phyloP scores from a whole-genome alignment of 2,888 invertebrate genomes.

The Xanthostigma xanthostigma region DNA sequence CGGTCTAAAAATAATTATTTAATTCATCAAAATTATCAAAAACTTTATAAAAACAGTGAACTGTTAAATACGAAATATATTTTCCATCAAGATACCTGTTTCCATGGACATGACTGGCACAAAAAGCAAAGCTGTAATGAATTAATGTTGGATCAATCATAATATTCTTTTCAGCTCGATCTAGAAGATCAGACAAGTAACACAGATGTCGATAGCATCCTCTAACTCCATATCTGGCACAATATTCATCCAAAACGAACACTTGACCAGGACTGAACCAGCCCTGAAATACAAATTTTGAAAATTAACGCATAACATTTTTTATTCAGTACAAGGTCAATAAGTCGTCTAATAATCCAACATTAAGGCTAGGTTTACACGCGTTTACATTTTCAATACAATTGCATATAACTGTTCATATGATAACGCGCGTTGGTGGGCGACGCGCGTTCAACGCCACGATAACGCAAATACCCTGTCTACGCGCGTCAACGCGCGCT shows the following conservation, averaged over 20 bases:
- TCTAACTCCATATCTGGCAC: conserved; percentile 92
- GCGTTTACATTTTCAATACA: no score
- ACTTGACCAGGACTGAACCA: conserved; percentile 99
- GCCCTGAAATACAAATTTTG: conserved; percentile 46
- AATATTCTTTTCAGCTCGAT: conserved; percentile 78
- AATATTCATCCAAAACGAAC: conserved; percentile 95
- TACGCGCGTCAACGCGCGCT: no score
- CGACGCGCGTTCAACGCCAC: no score
- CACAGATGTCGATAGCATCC: conserved; percentile 94
- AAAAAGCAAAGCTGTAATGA: conserved; percentile 98
- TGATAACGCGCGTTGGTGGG: no score
- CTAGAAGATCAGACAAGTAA: conserved; percentile 88
- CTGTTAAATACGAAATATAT: background rate
- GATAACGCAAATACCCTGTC: no score
- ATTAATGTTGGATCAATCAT: conserved; percentile 98
- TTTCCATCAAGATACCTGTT: conserved; percentile 59
- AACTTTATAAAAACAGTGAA: no score
- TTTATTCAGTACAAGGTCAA: background rate
- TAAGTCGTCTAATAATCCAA: no score
- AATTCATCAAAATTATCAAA: no score
- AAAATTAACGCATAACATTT: background rate
- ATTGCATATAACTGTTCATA: no score
- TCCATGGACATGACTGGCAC: conserved; percentile 98
- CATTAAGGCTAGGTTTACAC: no score
- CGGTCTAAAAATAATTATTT: conserved; percentile 48